Base-by-base conservation (phyloP, 1,140 invertebrate species). In the Radopholus similis region DNA sequence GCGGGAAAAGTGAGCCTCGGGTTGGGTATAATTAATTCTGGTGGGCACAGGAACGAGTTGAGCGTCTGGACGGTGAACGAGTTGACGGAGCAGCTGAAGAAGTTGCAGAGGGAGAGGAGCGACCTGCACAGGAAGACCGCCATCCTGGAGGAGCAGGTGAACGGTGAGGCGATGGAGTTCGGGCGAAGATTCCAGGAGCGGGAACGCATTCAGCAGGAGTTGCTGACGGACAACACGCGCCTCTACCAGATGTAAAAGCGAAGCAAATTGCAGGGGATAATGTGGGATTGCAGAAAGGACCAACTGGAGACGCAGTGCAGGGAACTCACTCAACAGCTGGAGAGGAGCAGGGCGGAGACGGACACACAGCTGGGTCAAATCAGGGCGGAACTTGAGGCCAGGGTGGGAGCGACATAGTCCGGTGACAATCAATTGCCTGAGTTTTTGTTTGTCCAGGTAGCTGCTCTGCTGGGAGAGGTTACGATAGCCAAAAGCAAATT, bases 141-240 rank as follows among this genome's bases (percentile, higher is more conserved):
- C n/a, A 47, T 62, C 35, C 30, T 62, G 38, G 59, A 62, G 49
- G 59, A 62, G 49, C 59, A 62, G 18, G 59, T 62, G 8, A 62
- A 62, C 32, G 59, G 59, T 4, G 59, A 62, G 21, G 59, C 59
- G 49, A 62, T 49, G 30, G 59, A 62, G 18, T 62, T 62, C 32
- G 49, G 47, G 11, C 40, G 40, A 23, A 26, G 59, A n/a, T 62
- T 62, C 32, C 26, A 42, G 18, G 59, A 62, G 34, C 35, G 59
- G 23, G 59, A 62, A 23, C 28, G 59, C 13, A 51, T 62, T 47
- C 59, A 62, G 30, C 26, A 49, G 0, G 59, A 62, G 32, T n/a
- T 62, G 35, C 11, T 62, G 32, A 28, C 28, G 28, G 59, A 62
- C 28, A 62, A 62, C 30, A 42, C 26, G 18, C 26, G 59, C 40